Evolutionary conservation across 1,140 invertebrate genomes (phyloP), one percentile per base, ranked within the genome.

Genomic region (Drosophila navojoa): DNA sequence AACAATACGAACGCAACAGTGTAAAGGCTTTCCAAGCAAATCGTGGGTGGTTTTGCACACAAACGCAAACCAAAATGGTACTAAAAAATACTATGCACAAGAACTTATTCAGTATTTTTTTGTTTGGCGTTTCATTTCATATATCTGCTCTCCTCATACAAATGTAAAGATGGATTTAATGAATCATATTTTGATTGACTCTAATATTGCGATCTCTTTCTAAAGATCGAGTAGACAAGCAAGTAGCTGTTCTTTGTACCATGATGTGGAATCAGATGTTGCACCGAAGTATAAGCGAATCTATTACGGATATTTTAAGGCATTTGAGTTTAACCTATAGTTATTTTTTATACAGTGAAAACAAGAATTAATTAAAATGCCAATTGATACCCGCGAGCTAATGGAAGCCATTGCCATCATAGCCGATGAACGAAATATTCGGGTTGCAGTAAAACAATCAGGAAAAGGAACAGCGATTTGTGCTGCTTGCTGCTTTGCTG

Each of bases 391-490:
- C n/a, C 69, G 85, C 27, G 91, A 92, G 55, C 50, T 92, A 40
- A 80, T 92, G 55, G 76, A 90, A 60, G 91, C 87, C 15, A 77
- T 92, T 61, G 77, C 91, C 27, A 84, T 92, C 25, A 49, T 92
- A 22, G 77, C 91, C 0, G 79, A 92, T 55, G 81, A 91, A 19
- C 74, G 52, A 4, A 87, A 92, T 64, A 79, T 92, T 5, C 77
- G 81, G 0, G 79, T 92, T 11, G 76, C 91, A 3, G 63, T 91
- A 0, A 92, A 92, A 59, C 81, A 92, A 45, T 75, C 90, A 0
- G 85, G 73, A 9, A 92, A 92, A 62, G 91, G 91, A 45, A 86
- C 91, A 3, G 70, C 87, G 5, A 66, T 92, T 40, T 92, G 91
- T 57, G 91, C 81, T 6, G 90, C 85, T 13, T 85, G 76, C 40